A percentile compares a stretch with the other conserved stretches of the same genome.
phyloP scores from a whole-genome alignment of 2,113 vertebrate species.

The Pachypanchax playfairii region DNA sequence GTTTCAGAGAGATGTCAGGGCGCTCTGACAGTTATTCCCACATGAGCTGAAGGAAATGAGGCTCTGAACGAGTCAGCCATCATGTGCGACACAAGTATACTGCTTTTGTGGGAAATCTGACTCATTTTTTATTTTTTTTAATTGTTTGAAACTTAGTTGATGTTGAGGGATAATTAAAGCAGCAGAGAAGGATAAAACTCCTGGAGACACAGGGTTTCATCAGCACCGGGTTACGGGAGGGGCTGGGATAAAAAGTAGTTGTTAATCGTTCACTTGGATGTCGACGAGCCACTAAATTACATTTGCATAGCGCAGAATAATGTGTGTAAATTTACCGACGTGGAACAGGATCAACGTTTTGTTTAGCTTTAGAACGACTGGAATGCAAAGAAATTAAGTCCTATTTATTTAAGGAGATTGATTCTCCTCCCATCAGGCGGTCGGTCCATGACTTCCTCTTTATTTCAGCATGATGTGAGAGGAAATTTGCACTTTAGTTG shows the following conservation, averaged over 20 bases:
- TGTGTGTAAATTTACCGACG: conserved; percentile 35
- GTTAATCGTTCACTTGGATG: conserved; percentile 55
- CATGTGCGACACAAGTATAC: not conserved
- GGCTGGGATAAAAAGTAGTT: conserved; percentile 15
- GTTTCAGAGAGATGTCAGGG: conserved; percentile 20
- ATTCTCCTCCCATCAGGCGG: conserved; percentile 22
- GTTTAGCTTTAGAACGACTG: not conserved
- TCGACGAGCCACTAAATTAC: conserved; percentile 56
- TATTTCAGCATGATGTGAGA: conserved; percentile 21
- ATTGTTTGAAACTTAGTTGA: conserved; percentile 6
- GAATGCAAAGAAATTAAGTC: conserved; percentile 17
- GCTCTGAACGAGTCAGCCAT: too few species aligned
- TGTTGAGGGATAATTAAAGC: conserved; percentile 41
- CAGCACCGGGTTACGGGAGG: conserved; percentile 44
- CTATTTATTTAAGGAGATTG: conserved; percentile 63
- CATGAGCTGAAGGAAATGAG: not conserved
- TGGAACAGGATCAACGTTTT: conserved; percentile 20
- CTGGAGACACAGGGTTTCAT: conserved; percentile 16
- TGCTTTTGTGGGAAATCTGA: not conserved
- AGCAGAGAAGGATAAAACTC: not conserved
- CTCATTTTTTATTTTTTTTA: not conserved
- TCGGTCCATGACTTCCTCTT: conserved; percentile 25
- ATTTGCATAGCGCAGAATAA: conserved; percentile 63
- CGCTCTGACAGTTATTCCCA: conserved; percentile 11
- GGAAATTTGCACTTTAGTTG: conserved; percentile 29